These are phyloP conservation scores for Otolemur garnettii DNA, from an alignment of 2,113 vertebrate genomes.

Conservation along the genomic window DNA sequence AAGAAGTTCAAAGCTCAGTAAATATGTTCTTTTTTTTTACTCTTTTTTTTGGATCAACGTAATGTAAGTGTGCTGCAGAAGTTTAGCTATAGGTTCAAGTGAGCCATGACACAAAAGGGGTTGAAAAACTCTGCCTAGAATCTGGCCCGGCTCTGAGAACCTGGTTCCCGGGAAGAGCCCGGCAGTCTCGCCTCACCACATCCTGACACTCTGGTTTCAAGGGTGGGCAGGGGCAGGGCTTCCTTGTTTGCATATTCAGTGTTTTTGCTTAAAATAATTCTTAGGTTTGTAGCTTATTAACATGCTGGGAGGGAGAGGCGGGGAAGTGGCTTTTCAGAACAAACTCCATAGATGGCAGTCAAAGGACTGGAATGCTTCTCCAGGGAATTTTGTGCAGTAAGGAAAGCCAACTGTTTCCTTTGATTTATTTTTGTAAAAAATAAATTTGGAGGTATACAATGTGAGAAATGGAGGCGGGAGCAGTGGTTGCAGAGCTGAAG, in stretches of 20 bases:
- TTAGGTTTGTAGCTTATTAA: background rate
- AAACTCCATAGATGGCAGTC: background rate
- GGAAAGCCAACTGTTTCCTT: background rate
- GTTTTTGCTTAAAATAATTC: background rate
- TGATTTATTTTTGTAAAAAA: background rate
- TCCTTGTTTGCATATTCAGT: background rate
- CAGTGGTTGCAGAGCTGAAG: background rate
- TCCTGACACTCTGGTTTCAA: background rate
- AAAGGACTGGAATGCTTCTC: background rate
- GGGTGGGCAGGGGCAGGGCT: background rate
- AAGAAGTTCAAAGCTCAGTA: too few relatives aligned
- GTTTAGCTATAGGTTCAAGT: too few relatives aligned
- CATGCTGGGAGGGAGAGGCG: background rate
- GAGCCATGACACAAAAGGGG: too few relatives aligned
- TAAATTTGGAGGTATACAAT: background rate
- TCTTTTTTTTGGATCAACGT: too few relatives aligned
- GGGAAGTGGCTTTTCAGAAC: background rate
- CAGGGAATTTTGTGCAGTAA: background rate
- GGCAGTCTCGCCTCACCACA: accelerated
- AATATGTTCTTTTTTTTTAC: too few relatives aligned
- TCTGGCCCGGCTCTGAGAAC: background rate
- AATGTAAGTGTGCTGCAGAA: too few relatives aligned
- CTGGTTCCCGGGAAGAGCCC: background rate
- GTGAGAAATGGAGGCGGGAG: background rate
- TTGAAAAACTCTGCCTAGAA: too few relatives aligned